Base-by-base conservation (phyloP, 2,113 vertebrate species). In the Cololabis saira region DNA sequence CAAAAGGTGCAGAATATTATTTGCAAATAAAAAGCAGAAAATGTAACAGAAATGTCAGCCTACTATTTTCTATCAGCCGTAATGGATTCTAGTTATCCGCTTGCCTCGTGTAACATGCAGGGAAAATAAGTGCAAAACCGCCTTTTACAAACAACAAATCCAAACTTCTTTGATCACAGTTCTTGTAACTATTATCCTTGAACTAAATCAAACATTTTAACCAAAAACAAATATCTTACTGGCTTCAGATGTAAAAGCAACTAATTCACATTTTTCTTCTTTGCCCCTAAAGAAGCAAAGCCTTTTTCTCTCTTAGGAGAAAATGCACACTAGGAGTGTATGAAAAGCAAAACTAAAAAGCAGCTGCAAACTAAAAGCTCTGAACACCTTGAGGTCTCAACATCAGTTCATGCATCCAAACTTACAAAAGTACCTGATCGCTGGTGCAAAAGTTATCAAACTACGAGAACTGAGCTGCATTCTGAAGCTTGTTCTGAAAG, bases 1-100 rank as follows among this genome's bases (percentile, higher is more conserved):
- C 19, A 3, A 18, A n/a, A 41, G 16, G 42, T 24, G 42, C 59
- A 21, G n/a, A 51, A 53, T 17, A 41, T 62, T 24, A 16, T 24
- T 48, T 71, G 19, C 13, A 18, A 33, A 51, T 4, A 19, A 18
- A 62, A 55, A 52, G 16, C 8, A 57, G 14, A 43, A 24, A 63
- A 17, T 16, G 1, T 30, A 18, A 54, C 30, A 45, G 33, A 69
- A 44, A 44, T 43, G 21, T 12, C 30, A 17, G 9, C 5, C 5
- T 44, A n/a, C 14, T n/a, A 3, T 17, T 49, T 52, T 41, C 49
- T n/a, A 1, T 4, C 14, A 24, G 27, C 16, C 45, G 51, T 43
- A 18, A 37, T 16, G 13, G 16, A 24, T 47, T 54, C 1, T 7
- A 63, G 19, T 44, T 10, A 44, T 41, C 30, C n/a, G 16, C 47